A percentile compares a stretch with the other conserved stretches of the same genome.
Evolutionary conservation across 2,797 vertebrate genomes (phyloP).

Genomic region (Rhyacichthys aspro): DNA sequence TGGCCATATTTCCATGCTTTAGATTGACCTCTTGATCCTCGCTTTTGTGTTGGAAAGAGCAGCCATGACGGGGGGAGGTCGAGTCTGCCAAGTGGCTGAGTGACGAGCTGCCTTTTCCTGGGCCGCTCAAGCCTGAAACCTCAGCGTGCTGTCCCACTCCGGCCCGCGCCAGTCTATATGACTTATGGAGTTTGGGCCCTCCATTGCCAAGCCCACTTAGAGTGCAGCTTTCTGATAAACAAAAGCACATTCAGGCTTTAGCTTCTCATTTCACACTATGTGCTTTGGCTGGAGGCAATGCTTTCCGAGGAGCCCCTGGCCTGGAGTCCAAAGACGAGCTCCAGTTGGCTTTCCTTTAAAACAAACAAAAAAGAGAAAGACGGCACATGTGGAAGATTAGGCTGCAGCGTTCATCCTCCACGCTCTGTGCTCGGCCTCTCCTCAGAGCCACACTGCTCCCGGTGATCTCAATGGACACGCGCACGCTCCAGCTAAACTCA

Average conservation of each 20-base stretch:
- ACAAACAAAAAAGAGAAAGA: slow-evolving; percentile 53
- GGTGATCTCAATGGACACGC: slow-evolving; percentile 55
- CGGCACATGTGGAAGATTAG: slow-evolving; percentile 87
- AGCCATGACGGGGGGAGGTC: slow-evolving; percentile 54
- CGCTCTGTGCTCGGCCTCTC: slow-evolving; percentile 78
- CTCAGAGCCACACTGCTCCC: slow-evolving; percentile 67
- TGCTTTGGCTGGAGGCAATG: slow-evolving; percentile 85
- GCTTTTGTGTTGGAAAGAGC: slow-evolving; percentile 72
- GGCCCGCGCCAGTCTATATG: slow-evolving; percentile 83
- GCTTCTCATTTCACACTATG: slow-evolving; percentile 90
- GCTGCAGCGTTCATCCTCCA: slow-evolving; percentile 84
- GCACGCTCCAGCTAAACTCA: slow-evolving; percentile 46
- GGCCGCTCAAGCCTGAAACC: slow-evolving; percentile 76
- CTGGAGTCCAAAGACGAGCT: slow-evolving; percentile 83
- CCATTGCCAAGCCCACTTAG: slow-evolving; percentile 86
- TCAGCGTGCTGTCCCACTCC: slow-evolving; percentile 58
- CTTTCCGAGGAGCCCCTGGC: slow-evolving; percentile 85
- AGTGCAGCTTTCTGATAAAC: slow-evolving; percentile 90
- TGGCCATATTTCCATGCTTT: slow-evolving; percentile 74
- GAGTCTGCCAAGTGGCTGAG: slow-evolving; percentile 75
- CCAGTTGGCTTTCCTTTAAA: slow-evolving; percentile 84
- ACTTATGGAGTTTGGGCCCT: slow-evolving; percentile 85
- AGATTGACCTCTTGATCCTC: slow-evolving; percentile 82
- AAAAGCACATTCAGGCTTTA: slow-evolving; percentile 89
- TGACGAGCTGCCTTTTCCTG: slow-evolving; percentile 69